Evolutionary conservation across 2,113 vertebrate species (phyloP), one percentile per base, ranked within the genome.

Genomic region (Orientallactaga bullata): DNA sequence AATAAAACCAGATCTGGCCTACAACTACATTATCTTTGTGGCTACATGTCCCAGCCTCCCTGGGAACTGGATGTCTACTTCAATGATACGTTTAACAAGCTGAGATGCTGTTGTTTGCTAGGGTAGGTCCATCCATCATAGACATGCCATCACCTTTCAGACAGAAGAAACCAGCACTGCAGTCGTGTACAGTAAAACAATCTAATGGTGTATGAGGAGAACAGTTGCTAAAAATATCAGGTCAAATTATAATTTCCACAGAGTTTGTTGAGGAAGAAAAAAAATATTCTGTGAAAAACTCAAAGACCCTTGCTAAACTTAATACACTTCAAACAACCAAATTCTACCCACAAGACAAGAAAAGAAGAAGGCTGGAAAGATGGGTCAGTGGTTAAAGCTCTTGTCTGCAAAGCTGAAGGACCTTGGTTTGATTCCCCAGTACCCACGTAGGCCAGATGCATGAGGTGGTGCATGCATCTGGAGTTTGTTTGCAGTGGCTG

Each of bases 221-320:
- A 80, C 3, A 77, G 24, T 7, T 37, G 32, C 26, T 63, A 8
- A 23, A 80, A 89, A 42, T 71, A 35, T 26, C 60, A 24, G 24
- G 18, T 65, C 71, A 60, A 84, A 63, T 83, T 94, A 30, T 58
- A 60, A 85, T 17, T 82, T 88, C n/a, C 69, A 78, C 35, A 85
- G 17, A 85, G 30, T 35, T 78, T 58, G 35, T 63, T 85, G 65
- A 76, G 26, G 26, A 69, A 63, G 37, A 35, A 90, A 61, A 35
- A 37, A 4, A 84, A 39, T 84, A 85, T 28, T 47, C 32, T 10
- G 17, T 37, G 63, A 65, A 91, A 84, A 85, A 68, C 26, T 71
- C 21, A 58, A 73, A 39, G 66, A 37, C 17, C 0, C 1, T 65
- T 65, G 69, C 58, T 37, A 69, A 85, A n/a, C 51, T 63, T 60